Percentiles rank a stretch among this genome's conserved stretches.
Evolutionary conservation across 2,797 vertebrate species (phyloP).

Genomic region (Florisuga fusca): DNA sequence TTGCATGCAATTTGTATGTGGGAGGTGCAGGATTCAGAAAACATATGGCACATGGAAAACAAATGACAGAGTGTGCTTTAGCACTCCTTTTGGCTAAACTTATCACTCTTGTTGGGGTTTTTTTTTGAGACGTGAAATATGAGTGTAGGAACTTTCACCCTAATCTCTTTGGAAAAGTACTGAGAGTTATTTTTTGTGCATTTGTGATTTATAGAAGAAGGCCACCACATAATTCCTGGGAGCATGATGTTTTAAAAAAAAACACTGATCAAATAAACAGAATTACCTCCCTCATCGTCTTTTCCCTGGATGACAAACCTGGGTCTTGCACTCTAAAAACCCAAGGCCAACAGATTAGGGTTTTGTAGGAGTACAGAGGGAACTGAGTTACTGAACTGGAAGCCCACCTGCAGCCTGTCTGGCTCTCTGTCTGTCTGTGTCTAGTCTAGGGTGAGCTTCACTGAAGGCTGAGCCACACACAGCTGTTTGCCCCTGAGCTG

Average conservation of each 20-base stretch:
- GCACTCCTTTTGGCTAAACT: slow-evolving; percentile 61
- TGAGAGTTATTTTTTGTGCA: not conserved
- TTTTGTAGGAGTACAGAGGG: not conserved
- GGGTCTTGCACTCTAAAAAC: not conserved
- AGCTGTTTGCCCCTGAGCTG: not conserved
- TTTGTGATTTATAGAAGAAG: slow-evolving; percentile 59
- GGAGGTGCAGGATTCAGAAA: slow-evolving; percentile 76
- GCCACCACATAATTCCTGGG: slow-evolving; percentile 1
- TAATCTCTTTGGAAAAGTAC: slow-evolving; percentile 47
- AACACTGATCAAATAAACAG: slow-evolving; percentile 37
- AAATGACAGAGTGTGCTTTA: slow-evolving; percentile 73
- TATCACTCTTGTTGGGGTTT: slow-evolving; percentile 61
- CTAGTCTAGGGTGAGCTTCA: not conserved
- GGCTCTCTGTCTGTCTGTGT: not conserved
- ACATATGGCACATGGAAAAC: slow-evolving; percentile 75
- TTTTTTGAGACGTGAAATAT: slow-evolving; percentile 62
- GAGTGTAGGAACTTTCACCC: slow-evolving; percentile 60
- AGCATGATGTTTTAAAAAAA: slow-evolving; percentile 18
- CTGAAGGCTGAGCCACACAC: not conserved
- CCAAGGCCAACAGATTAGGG: not conserved
- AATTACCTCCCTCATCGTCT: not conserved
- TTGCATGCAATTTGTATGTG: slow-evolving; percentile 70
- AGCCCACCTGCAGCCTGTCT: slow-evolving; percentile 35
- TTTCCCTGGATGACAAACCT: slow-evolving; percentile 1
- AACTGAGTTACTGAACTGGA: not conserved